These are phyloP conservation scores for Aphis gossypii DNA, from an alignment of 1,140 invertebrate species.

Conservation along the genomic window DNA sequence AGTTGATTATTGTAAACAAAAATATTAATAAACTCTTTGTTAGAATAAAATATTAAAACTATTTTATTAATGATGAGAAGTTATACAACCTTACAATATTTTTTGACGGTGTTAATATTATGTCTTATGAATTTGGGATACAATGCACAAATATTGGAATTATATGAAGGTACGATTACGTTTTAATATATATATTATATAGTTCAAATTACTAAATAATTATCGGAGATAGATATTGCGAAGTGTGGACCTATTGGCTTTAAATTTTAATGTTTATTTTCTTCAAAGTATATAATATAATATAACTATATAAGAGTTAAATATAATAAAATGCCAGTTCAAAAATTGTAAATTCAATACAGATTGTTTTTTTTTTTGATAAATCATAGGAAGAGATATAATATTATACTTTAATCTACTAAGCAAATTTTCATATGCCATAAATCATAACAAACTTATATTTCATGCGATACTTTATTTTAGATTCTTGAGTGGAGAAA, in stretches of 20 bases:
- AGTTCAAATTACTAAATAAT: background rate
- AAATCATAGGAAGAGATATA: no score
- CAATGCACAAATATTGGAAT: background rate
- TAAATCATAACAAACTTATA: no score
- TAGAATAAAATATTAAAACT: background rate
- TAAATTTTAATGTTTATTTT: background rate
- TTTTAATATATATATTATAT: background rate
- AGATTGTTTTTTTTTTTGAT: no score
- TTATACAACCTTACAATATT: background rate
- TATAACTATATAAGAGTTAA: background rate
- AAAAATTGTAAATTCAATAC: background rate
- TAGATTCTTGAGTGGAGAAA: no score
- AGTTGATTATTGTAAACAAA: background rate
- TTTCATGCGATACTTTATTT: no score
- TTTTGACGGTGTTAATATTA: background rate
- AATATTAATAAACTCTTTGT: background rate
- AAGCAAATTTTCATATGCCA: no score
- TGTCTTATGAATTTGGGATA: background rate
- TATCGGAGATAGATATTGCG: background rate
- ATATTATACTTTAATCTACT: no score
- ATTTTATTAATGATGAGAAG: background rate
- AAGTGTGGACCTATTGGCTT: background rate
- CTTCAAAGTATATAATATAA: background rate
- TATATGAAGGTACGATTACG: slow-evolving; percentile 25
- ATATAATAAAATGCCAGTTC: background rate